A percentile compares a stretch with the other conserved stretches of the same genome.
phyloP scores from a whole-genome alignment of 2,113 vertebrate genomes.

The Otolemur garnettii region DNA sequence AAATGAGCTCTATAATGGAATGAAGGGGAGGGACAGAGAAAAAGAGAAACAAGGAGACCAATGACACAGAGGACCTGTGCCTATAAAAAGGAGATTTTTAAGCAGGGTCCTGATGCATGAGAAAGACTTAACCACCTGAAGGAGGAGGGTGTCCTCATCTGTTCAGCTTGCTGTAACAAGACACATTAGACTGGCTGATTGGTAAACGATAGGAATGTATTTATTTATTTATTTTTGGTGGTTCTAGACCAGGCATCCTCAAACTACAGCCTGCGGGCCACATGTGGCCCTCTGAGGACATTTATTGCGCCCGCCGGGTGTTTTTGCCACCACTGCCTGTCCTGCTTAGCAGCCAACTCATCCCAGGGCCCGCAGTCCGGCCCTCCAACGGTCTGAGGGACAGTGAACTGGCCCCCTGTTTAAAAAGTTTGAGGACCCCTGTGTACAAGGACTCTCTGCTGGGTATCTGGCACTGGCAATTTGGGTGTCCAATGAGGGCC shows the following conservation, averaged over 20 bases:
- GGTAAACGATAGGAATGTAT: background rate
- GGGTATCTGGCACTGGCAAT: background rate
- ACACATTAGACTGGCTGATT: background rate
- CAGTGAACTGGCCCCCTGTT: too few relatives aligned
- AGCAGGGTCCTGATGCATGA: background rate
- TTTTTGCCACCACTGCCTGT: too few relatives aligned
- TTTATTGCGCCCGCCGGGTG: too few relatives aligned
- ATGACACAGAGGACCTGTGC: background rate
- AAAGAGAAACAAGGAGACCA: background rate
- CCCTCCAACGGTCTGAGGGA: too few relatives aligned
- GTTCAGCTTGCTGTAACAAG: background rate
- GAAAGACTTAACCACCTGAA: background rate
- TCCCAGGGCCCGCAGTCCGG: too few relatives aligned
- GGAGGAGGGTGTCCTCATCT: background rate
- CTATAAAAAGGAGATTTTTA: background rate
- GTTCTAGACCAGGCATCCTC: background rate
- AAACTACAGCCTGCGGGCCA: too few relatives aligned
- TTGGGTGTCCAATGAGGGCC: background rate
- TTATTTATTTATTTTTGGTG: background rate
- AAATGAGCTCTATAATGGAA: background rate
- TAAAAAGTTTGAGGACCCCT: too few relatives aligned
- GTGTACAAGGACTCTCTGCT: background rate
- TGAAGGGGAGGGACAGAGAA: background rate
- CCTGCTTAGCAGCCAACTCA: too few relatives aligned
- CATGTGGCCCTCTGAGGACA: too few relatives aligned